A percentile compares a stretch with the other conserved stretches of the same genome.
Evolutionary conservation across 2,888 invertebrate species (phyloP).

Genomic region (Resseliella maxima): DNA sequence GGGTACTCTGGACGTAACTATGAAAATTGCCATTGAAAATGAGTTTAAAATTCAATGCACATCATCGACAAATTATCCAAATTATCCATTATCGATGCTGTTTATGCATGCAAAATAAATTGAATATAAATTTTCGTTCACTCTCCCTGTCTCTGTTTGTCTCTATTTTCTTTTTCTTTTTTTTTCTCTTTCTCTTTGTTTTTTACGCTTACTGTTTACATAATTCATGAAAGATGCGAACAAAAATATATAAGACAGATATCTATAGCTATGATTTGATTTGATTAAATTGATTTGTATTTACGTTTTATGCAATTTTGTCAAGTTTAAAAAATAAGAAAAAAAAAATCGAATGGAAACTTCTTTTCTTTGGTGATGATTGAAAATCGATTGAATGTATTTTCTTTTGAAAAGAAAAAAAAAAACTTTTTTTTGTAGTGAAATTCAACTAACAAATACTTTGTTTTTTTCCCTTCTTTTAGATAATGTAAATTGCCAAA

Average conservation of each 20-base stretch:
- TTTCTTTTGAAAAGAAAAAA: background rate
- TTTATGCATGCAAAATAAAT: constrained; percentile 51
- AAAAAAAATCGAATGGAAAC: background rate
- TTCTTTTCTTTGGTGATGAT: background rate
- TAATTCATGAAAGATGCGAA: too few species aligned
- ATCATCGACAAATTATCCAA: constrained; percentile 46
- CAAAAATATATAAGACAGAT: too few species aligned
- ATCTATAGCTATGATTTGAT: background rate
- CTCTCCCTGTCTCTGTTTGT: too few species aligned
- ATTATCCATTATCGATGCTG: constrained; percentile 37
- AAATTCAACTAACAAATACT: background rate
- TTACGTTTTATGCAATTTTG: background rate
- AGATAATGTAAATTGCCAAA: constrained; percentile 61
- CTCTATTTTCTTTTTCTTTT: too few species aligned
- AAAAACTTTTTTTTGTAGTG: too few species aligned
- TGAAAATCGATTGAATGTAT: background rate
- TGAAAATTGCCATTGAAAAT: constrained; percentile 17
- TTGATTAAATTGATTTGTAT: background rate
- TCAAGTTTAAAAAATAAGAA: background rate
- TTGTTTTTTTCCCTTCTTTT: constrained; percentile 35
- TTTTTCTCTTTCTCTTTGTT: too few species aligned
- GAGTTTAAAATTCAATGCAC: constrained; percentile 41
- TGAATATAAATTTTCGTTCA: background rate
- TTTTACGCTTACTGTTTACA: too few species aligned
- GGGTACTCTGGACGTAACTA: background rate